Evolutionary conservation across 92 coral and sea anemone species (phyloP).

Genomic region (Porites rus): DNA sequence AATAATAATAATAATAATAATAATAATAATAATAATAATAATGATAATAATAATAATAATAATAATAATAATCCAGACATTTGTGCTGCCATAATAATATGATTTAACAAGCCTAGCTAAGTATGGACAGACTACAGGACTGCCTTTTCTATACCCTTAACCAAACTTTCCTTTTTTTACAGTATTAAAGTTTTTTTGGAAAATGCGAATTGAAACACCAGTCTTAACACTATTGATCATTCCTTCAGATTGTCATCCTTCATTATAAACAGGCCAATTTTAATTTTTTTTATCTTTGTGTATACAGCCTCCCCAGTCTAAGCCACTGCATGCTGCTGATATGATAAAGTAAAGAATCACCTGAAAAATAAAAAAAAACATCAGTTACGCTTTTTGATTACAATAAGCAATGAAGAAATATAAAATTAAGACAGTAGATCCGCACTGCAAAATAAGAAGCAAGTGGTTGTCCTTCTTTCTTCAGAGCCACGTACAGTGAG

Average conservation of each 20-base stretch:
- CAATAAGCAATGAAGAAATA: no score
- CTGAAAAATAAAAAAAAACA: conserved; percentile 46
- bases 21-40: no score
- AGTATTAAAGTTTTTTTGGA: not conserved
- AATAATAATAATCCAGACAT: no score
- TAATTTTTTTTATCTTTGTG: conserved; percentile 30
- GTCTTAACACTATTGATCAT: no score
- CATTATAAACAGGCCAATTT: not conserved
- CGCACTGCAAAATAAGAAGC: no score
- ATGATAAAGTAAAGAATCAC: conserved; percentile 92
- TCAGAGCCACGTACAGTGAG: no score
- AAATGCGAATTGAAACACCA: not conserved
- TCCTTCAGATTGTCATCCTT: not conserved
- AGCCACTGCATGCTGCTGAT: conserved; percentile 96
- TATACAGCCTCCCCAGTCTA: conserved; percentile 86
- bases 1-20: no score
- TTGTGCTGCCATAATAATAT: no score
- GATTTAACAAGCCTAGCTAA: not conserved
- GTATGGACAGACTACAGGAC: not conserved
- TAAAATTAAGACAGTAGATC: no score
- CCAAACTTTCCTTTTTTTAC: not conserved
- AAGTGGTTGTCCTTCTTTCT: no score
- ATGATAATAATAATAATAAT: no score
- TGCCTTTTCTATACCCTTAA: not conserved
- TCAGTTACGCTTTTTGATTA: not conserved